These are phyloP conservation scores for Bradypodion pumilum DNA, from an alignment of 2,797 vertebrate genomes.

Conservation along the genomic window DNA sequence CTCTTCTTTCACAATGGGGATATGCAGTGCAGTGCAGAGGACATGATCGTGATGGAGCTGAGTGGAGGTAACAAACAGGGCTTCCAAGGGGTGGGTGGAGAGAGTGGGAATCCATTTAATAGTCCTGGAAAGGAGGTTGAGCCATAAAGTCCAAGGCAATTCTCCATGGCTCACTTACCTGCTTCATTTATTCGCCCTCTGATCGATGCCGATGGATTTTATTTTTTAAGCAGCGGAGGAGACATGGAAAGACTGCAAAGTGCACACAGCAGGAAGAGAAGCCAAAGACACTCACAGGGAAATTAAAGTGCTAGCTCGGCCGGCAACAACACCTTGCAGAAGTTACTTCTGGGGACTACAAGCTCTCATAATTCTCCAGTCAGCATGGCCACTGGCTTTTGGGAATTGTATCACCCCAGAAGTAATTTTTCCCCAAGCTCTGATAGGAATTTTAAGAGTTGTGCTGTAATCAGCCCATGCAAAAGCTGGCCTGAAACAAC, in stretches of 20 bases:
- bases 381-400: not conserved
- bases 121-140: constrained; percentile 13
- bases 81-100: not conserved
- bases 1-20: not conserved
- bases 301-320: not conserved
- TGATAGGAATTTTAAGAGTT: not conserved
- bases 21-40: not conserved
- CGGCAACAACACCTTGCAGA: not conserved
- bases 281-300: not conserved
- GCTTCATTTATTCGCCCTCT: constrained; percentile 41
- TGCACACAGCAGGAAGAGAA: not conserved
- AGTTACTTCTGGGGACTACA: not conserved
- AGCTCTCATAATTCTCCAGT: too few relatives aligned
- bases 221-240: constrained; percentile 24
- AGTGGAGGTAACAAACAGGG: not conserved
- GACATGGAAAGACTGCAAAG: constrained; percentile 39
- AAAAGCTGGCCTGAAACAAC: too few relatives aligned
- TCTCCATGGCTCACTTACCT: constrained; percentile 47
- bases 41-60: not conserved
- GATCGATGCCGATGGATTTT: constrained; percentile 39
- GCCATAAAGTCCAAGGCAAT: constrained; percentile 42
- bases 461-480: too few relatives aligned
- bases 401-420: not conserved
- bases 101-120: constrained; percentile 20
- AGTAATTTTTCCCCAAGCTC: not conserved